Conservation (phyloP, 2,113 vertebrate species). For the Gorilla gorilla region DNA sequence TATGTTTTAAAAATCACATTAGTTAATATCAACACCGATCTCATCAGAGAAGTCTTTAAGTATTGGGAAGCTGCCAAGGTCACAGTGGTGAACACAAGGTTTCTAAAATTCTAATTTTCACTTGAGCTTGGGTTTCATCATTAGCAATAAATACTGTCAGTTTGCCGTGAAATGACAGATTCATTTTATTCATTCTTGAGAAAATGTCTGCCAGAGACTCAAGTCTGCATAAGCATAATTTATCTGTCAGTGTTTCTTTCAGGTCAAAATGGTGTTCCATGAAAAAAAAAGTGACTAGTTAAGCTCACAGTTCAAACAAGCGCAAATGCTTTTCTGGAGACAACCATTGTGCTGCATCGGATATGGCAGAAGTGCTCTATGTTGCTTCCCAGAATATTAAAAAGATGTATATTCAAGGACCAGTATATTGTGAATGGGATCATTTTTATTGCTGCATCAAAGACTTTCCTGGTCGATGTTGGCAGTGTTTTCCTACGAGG, state of each 20-base stretch:
- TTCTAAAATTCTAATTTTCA: constrained; percentile 40
- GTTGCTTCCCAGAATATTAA: background rate
- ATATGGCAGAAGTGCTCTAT: background rate
- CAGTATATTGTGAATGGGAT: background rate
- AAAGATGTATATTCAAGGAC: background rate
- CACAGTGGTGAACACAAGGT: background rate
- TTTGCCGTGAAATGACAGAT: background rate
- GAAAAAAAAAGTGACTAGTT: background rate
- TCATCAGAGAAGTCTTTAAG: background rate
- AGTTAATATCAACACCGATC: background rate
- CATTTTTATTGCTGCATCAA: background rate
- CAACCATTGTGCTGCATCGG: accelerated
- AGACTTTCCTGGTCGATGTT: background rate
- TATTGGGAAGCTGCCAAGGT: background rate
- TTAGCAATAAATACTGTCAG: background rate
- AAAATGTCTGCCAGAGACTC: background rate
- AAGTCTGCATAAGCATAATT: background rate
- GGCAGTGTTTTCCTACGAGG: background rate
- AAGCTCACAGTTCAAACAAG: background rate
- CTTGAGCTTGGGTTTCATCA: constrained; percentile 18
- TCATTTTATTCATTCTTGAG: constrained; percentile 8
- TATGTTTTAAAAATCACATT: background rate
- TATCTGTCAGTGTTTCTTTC: background rate
- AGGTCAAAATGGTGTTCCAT: background rate
- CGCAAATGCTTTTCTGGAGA: background rate